phyloP scores from a whole-genome alignment of 1,140 invertebrate species.

The Mactra quadrangularis region DNA sequence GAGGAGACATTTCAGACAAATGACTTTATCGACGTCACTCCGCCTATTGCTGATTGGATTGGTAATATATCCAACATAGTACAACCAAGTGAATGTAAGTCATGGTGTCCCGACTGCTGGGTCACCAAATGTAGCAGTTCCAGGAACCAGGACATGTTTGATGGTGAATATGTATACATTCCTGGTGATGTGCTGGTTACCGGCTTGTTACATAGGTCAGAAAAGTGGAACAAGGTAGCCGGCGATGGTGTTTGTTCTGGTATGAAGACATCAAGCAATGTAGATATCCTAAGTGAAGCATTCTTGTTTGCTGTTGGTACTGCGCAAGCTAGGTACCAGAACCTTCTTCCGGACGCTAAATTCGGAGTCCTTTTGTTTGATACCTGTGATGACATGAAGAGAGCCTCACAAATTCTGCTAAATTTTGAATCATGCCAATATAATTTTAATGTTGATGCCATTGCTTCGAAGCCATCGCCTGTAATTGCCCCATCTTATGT shows the following conservation, averaged over 20 bases:
- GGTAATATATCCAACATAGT: not conserved
- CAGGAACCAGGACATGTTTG: not conserved
- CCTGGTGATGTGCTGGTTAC: conserved; percentile 89
- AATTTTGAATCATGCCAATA: conserved; percentile 74
- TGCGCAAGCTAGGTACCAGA: conserved; percentile 63
- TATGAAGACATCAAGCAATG: conserved; percentile 85
- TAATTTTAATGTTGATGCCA: conserved; percentile 15
- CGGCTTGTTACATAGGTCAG: conserved; percentile 90
- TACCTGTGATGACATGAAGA: conserved; percentile 67
- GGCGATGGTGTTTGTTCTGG: conserved; percentile 85
- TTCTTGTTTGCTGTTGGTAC: conserved; percentile 73
- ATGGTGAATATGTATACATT: conserved; percentile 55
- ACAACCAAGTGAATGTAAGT: conserved; percentile 15
- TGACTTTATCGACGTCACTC: not conserved
- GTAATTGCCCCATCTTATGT: conserved; percentile 64
- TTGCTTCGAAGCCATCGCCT: conserved; percentile 44
- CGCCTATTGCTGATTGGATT: not conserved
- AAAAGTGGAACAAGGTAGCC: conserved; percentile 81
- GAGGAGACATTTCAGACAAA: not conserved
- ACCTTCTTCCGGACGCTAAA: conserved; percentile 63
- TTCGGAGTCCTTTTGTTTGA: conserved; percentile 73
- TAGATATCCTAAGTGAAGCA: conserved; percentile 63
- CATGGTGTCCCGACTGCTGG: conserved; percentile 68
- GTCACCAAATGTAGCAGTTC: conserved; percentile 11
- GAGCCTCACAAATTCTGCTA: conserved; percentile 62